A percentile compares a stretch with the other conserved stretches of the same genome.
These are phyloP conservation scores for Prochilodus magdalenae DNA, from an alignment of 2,113 vertebrate genomes.

Conservation along the genomic window DNA sequence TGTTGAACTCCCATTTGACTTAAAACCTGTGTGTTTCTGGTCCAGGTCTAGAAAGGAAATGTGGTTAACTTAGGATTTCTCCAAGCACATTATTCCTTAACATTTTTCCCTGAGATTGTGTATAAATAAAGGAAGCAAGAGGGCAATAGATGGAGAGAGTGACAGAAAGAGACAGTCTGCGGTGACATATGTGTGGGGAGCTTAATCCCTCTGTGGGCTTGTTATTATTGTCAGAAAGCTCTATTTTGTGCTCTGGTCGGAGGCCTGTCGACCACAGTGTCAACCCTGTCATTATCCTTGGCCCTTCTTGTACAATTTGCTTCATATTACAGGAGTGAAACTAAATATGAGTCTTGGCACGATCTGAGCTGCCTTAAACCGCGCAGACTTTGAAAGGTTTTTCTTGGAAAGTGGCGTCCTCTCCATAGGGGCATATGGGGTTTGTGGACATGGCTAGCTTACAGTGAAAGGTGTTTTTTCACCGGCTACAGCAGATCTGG, in stretches of 20 bases:
- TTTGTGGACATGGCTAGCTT: constrained; percentile 32
- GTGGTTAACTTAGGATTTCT: constrained; percentile 23
- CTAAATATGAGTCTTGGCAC: constrained; percentile 62
- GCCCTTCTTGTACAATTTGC: constrained; percentile 54
- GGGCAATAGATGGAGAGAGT: not conserved
- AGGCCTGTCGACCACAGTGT: constrained; percentile 47
- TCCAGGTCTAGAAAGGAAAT: constrained; percentile 35
- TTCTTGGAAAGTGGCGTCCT: constrained; percentile 52
- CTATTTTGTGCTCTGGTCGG: constrained; percentile 53
- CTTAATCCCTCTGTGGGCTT: constrained; percentile 44
- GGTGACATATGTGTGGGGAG: constrained; percentile 45
- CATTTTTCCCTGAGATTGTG: constrained; percentile 11
- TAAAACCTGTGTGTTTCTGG: constrained; percentile 13
- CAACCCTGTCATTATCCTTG: constrained; percentile 55
- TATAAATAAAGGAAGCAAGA: constrained; percentile 24
- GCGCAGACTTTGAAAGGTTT: constrained; percentile 50
- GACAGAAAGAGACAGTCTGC: constrained; percentile 17
- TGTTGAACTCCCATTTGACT: constrained; percentile 35
- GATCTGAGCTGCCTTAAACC: constrained; percentile 37
- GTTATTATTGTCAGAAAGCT: constrained; percentile 57
- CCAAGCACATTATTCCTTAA: constrained; percentile 20
- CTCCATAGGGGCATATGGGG: constrained; percentile 8
- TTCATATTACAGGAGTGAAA: constrained; percentile 59
- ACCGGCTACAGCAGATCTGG: not conserved
- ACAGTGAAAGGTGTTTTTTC: constrained; percentile 3